Base-by-base conservation (phyloP, 2,113 vertebrate genomes). In the Notiomystis cincta region DNA sequence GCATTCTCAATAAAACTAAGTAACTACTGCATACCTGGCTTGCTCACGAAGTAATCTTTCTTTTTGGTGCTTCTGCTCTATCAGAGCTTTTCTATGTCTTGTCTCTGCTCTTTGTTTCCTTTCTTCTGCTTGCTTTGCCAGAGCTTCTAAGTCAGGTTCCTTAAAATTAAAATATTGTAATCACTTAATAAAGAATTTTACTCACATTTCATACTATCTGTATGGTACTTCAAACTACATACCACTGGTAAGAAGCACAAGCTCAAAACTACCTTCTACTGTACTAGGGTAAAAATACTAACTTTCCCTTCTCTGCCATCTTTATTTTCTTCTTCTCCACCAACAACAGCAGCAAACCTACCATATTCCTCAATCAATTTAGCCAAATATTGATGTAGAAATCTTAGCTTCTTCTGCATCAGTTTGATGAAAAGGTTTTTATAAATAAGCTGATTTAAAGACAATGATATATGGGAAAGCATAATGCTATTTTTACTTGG, bases 61-160 rank as follows among this genome's bases (percentile, higher is more conserved):
- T 89, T 95, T 98, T 70, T 99, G 98, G 8, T 96, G 97, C 95
- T 98, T 98, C 76, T 99, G 98, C 73, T 99, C 97, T 94, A 98
- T 98, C 64, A 99, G 95, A 12, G 99, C 99, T 90, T 98, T 98
- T 85, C 97, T 96, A 17, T 99, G 98, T 60, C 99, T 98, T 28
- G 93, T 95, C 87, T 98, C 98, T n/a, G 99, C 99, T 97, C 96
- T 98, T 83, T 95, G 88, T 21, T 97, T 98, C 60, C 99, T 98
- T 82, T 98, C 98, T 80, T 97, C 98, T 54, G 97, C 97, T 91
- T 90, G 98, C 76, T 82, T 98, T 91, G 98, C 98, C 60, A 98
- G 57, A 77, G 98, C 98, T 77, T 97, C 97, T 87, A 98, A 90
- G 91, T 99, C 98, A 19, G 98, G 98, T 70, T 98, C 98, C 98